A percentile compares a stretch with the other conserved stretches of the same genome.
phyloP scores from a whole-genome alignment of 2,113 vertebrate genomes.

The Carassius carassius region DNA sequence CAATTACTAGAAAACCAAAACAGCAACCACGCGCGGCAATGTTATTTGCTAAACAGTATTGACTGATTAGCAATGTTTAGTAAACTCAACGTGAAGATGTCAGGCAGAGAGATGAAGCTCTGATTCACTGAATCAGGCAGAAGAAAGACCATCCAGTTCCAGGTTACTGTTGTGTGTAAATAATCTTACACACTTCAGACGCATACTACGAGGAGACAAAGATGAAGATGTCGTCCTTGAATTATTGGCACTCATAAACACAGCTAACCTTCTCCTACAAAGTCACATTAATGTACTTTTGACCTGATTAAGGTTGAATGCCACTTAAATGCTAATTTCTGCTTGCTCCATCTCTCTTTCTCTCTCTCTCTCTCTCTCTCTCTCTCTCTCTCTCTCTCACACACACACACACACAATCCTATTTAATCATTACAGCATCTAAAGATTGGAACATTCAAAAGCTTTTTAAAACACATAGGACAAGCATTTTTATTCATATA shows the following conservation, averaged over 20 bases:
- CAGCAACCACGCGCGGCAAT: constrained; percentile 62
- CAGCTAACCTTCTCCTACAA: constrained; percentile 15
- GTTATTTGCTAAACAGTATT: constrained; percentile 76
- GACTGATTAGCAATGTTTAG: constrained; percentile 75
- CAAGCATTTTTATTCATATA: background rate
- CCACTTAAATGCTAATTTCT: background rate
- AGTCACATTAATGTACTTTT: constrained; percentile 10
- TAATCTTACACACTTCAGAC: constrained; percentile 72
- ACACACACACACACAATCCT: background rate
- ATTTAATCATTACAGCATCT: background rate
- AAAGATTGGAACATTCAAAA: background rate
- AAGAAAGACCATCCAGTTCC: constrained; percentile 59
- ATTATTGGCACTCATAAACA: background rate
- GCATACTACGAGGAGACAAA: constrained; percentile 54
- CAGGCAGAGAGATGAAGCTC: constrained; percentile 69
- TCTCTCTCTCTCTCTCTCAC: too few species aligned
- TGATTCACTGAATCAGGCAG: constrained; percentile 61
- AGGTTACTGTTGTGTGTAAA: constrained; percentile 75
- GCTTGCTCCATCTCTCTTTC: background rate
- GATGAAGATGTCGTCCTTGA: constrained; percentile 20
- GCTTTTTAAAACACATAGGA: background rate
- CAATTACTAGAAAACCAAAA: constrained; percentile 56
- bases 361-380: too few species aligned
- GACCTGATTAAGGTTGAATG: constrained; percentile 8
- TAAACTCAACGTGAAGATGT: constrained; percentile 72